Evolutionary conservation across 2,888 invertebrate species (phyloP).

Genomic region (Arrhopalites spinosus): DNA sequence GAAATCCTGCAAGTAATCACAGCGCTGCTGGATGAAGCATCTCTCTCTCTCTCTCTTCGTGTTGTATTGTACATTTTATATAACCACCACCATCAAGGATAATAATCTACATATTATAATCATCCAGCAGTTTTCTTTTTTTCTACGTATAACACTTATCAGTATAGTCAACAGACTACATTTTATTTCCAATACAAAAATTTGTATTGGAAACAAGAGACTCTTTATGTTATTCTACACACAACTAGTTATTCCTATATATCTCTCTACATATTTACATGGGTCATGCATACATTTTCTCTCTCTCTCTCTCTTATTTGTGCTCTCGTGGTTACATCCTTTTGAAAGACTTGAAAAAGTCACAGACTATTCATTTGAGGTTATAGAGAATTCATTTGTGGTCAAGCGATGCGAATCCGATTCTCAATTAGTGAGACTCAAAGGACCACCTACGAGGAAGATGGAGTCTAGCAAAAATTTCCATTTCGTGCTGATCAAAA

Average conservation of each 20-base stretch:
- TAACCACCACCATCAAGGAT: background rate
- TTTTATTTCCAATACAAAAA: background rate
- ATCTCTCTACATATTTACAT: no score
- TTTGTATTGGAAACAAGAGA: conserved; percentile 14
- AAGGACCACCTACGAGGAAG: conserved; percentile 46
- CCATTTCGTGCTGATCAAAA: conserved; percentile 43
- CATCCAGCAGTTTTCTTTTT: background rate
- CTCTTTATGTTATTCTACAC: background rate
- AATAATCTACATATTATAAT: no score
- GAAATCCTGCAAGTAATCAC: conserved; percentile 1
- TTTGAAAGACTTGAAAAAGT: background rate
- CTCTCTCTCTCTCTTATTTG: background rate
- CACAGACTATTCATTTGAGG: conserved; percentile 27
- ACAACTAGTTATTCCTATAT: background rate
- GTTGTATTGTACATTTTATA: no score
- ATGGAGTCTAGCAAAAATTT: conserved; percentile 44
- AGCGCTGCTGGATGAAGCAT: background rate
- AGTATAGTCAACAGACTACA: background rate
- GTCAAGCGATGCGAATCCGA: conserved; percentile 44
- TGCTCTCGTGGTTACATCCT: conserved; percentile 12
- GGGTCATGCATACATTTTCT: no score
- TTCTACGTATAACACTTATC: background rate
- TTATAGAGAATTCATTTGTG: conserved; percentile 46
- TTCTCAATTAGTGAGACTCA: conserved; percentile 45
- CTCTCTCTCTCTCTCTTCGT: no score